Evolutionary conservation across 2,113 vertebrate species (phyloP).

Genomic region (Equus quagga): DNA sequence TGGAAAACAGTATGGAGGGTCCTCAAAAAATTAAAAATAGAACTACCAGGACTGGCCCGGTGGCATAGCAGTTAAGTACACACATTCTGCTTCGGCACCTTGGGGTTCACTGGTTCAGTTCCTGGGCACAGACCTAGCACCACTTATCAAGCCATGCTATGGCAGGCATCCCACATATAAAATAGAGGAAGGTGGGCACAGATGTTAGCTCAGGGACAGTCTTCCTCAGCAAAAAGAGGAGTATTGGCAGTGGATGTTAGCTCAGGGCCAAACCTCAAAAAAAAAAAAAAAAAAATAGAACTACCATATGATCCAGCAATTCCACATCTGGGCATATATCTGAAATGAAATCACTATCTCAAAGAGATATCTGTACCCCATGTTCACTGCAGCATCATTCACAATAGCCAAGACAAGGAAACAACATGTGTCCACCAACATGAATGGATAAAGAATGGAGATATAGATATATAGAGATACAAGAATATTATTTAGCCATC

Average conservation of each 20-base stretch:
- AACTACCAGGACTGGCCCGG: neutral
- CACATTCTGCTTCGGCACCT: no score
- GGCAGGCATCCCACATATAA: no score
- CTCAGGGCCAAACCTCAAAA: no score
- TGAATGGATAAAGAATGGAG: neutral
- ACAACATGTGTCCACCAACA: neutral
- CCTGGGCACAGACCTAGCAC: no score
- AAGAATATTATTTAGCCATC: neutral
- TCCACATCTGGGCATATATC: neutral
- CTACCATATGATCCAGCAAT: neutral
- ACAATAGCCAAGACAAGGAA: neutral
- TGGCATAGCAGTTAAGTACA: no score
- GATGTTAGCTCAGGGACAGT: no score
- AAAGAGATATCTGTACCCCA: neutral
- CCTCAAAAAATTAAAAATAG: neutral
- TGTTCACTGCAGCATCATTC: neutral
- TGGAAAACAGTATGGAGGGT: neutral
- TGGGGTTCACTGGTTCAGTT: no score
- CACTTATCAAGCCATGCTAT: no score
- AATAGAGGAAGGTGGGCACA: no score
- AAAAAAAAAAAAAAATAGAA: neutral
- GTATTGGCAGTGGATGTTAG: no score
- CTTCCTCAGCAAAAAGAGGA: no score
- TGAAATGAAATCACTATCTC: neutral
- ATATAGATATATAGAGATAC: neutral